Conservation (phyloP, 2,888 invertebrate species). For the Abscondita cerata region DNA sequence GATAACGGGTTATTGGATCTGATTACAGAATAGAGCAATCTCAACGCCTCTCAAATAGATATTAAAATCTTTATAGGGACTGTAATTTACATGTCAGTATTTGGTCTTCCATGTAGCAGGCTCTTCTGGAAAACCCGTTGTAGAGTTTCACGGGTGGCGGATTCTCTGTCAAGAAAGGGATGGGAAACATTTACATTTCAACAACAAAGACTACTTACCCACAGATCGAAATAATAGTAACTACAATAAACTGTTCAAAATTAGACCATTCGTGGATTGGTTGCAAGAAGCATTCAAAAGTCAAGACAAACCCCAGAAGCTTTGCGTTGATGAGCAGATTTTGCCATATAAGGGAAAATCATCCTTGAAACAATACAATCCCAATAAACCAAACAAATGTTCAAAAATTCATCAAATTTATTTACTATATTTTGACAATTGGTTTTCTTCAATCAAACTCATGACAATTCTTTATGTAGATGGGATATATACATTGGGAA, state of each 20-base stretch:
- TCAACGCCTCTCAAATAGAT: not conserved
- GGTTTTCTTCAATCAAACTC: not conserved
- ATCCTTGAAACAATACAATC: conserved; percentile 15
- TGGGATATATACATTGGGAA: conserved; percentile 4
- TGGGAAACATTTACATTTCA: conserved; percentile 6
- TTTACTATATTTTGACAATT: conserved; percentile 17
- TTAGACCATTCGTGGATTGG: not conserved
- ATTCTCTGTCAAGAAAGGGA: not conserved
- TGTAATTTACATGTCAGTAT: not conserved
- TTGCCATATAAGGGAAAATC: conserved; percentile 13
- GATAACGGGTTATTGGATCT: not conserved
- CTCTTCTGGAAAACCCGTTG: not conserved
- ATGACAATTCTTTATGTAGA: not conserved
- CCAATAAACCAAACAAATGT: conserved; percentile 19
- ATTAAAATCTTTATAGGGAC: conserved; percentile 7
- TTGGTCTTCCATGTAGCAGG: not conserved
- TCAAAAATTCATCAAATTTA: conserved; percentile 10
- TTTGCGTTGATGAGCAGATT: conserved; percentile 19
- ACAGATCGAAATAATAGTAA: not conserved
- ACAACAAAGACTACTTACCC: not conserved
- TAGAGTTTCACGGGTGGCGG: not conserved
- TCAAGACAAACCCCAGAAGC: conserved; percentile 12
- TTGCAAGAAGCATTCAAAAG: not conserved
- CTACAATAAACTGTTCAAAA: not conserved
- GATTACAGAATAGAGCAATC: not conserved